Conservation (phyloP, 92 coral and sea anemone species). For the Palythoa grandiflora region DNA sequence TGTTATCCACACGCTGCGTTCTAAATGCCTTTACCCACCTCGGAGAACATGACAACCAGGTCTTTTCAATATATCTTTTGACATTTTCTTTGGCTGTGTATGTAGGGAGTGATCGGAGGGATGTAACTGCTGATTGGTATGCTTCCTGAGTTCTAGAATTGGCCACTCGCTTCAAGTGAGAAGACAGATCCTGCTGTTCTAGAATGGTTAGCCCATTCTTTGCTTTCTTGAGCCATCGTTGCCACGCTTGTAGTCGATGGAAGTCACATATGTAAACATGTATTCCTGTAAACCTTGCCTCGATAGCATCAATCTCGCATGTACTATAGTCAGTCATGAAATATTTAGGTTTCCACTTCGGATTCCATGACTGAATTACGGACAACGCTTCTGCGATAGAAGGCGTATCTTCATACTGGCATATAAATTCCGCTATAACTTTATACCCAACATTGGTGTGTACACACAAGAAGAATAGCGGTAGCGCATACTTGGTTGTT, state of each 20-base stretch:
- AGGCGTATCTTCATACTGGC: constrained; percentile 37
- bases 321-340: constrained; percentile 36
- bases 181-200: constrained; percentile 53
- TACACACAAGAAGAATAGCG: constrained; percentile 65
- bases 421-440: constrained; percentile 69
- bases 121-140: constrained; percentile 40
- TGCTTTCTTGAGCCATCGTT: constrained; percentile 55
- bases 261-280: constrained; percentile 61
- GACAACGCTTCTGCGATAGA: constrained; percentile 33
- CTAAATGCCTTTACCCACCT: constrained; percentile 63
- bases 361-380: constrained; percentile 39
- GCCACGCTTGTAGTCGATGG: constrained; percentile 63
- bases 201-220: constrained; percentile 56
- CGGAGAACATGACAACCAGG: constrained; percentile 36
- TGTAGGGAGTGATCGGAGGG: constrained; percentile 28
- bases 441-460: constrained; percentile 68
- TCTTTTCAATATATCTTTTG: constrained; percentile 30
- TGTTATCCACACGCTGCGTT: constrained; percentile 54
- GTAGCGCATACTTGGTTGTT: constrained; percentile 68
- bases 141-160: constrained; percentile 14
- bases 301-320: constrained; percentile 40
- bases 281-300: constrained; percentile 42
- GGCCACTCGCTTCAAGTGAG: constrained; percentile 56
- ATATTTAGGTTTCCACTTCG: constrained; percentile 41
- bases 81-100: constrained; percentile 23